Evolutionary conservation across 2,797 vertebrate species (phyloP), one percentile per base, ranked within the genome.

Genomic region (Enteromius afrohamiltoni): DNA sequence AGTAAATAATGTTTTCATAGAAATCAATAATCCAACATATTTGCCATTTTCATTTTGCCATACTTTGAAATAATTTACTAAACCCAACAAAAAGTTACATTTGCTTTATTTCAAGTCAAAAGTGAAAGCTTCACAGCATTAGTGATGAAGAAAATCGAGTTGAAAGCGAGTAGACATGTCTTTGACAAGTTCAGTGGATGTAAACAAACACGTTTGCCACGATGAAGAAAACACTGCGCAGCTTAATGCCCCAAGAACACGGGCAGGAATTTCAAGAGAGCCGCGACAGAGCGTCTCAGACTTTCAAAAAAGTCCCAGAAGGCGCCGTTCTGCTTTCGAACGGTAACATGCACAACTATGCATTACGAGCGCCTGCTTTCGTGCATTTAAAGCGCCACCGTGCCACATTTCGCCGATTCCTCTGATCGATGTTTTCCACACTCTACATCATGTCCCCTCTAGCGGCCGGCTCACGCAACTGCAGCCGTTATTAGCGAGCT

Each of bases 381-480:
- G 55, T 88, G 77, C 84, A 81, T 86, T 85, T 78, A 83, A 84
- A 87, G 62, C 62, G 49, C 37, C 81, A 69, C 23, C 49, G 82
- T 88, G 88, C 79, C 89, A 91, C 91, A 89, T 89, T 89, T 11
- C 45, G 83, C 87, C 86, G 84, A 88, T 86, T 90, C 87, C 88
- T 92, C 85, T 90, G 90, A 89, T 92, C 89, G 88, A 85, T 89
- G 89, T 87, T 77, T 71, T 90, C 87, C 87, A 83, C 84, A 87
- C 84, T 86, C 88, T 88, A 83, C 89, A 86, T 64, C 78, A 69
- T 86, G 89, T 90, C 92, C 92, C 95, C 94, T 93, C 95, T 95
- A 95, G 95, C 86, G 96, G 94, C 87, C 89, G 87, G 79, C 89
- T 86, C 47, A 88, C 49, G 94, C 85, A 85, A 95, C 86, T 92